Evolutionary conservation across 2,113 vertebrate species (phyloP).

Genomic region (Pachyramphus minor): DNA sequence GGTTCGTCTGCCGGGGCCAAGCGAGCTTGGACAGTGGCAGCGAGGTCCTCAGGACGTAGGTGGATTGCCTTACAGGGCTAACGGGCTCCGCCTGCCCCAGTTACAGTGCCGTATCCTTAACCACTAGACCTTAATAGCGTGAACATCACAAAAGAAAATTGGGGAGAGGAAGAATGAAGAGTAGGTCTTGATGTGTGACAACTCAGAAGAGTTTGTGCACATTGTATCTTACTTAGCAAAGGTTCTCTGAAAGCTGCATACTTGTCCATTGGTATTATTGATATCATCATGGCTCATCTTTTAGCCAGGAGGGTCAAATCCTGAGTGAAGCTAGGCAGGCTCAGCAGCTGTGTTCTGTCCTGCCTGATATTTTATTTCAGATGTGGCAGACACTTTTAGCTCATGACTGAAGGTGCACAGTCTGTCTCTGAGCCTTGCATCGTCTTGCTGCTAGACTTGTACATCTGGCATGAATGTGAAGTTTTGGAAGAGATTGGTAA

Average conservation of each 20-base stretch:
- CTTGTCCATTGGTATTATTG: neutral
- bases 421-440: neutral
- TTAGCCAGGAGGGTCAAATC: neutral
- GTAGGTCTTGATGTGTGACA: neutral
- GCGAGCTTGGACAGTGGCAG: no score
- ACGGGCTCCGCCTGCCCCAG: no score
- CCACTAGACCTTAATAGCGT: neutral
- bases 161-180: neutral
- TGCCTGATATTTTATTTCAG: neutral
- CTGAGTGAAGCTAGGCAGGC: accelerated
- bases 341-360: neutral
- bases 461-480: accelerated
- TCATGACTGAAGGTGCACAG: neutral
- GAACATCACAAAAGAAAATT: neutral
- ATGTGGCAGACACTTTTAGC: neutral
- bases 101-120: no score
- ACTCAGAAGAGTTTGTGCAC: accelerated
- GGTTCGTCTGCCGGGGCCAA: no score
- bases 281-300: neutral
- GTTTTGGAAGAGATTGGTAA: neutral
- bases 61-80: no score
- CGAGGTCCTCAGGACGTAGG: no score
- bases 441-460: neutral
- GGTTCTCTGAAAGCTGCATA: neutral
- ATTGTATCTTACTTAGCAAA: neutral